These are phyloP conservation scores for Amaurobius ferox DNA, from an alignment of 2,888 invertebrate genomes.

Conservation along the genomic window DNA sequence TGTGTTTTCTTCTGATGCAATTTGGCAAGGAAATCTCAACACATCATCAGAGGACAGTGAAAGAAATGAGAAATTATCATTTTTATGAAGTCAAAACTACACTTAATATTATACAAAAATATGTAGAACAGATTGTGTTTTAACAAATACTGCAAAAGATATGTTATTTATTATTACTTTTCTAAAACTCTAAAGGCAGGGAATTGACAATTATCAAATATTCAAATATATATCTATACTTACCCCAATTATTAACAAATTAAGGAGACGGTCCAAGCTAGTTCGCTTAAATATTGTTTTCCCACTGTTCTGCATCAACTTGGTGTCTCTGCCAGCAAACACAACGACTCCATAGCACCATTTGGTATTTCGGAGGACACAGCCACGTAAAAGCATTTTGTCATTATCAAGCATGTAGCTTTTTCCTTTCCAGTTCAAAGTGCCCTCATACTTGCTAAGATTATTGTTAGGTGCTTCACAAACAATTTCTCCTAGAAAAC, in stretches of 20 bases:
- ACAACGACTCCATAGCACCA: conserved; percentile 98
- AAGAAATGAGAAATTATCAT: no score
- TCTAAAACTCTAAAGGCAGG: no score
- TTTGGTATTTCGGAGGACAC: conserved; percentile 94
- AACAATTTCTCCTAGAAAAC: conserved; percentile 84
- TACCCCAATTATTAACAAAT: conserved; percentile 98
- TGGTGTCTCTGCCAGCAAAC: conserved; percentile 99
- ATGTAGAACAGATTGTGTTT: no score
- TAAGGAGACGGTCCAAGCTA: conserved; percentile 98
- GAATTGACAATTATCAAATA: no score
- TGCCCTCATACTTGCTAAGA: conserved; percentile 98
- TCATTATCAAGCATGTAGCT: conserved; percentile 95
- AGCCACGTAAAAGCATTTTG: conserved; percentile 95
- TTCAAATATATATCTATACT: conserved; percentile 79
- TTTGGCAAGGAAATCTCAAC: no score
- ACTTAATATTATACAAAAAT: no score
- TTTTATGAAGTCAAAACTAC: no score
- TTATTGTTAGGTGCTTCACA: conserved; percentile 99
- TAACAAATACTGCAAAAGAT: no score
- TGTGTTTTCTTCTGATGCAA: no score
- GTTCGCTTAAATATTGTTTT: conserved; percentile 99
- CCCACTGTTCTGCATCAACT: conserved; percentile 99
- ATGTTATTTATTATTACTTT: no score
- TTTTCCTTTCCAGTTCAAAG: conserved; percentile 83
- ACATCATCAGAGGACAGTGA: no score